Base-by-base conservation (phyloP, 2,113 vertebrate species). In the Scytalopus superciliaris region DNA sequence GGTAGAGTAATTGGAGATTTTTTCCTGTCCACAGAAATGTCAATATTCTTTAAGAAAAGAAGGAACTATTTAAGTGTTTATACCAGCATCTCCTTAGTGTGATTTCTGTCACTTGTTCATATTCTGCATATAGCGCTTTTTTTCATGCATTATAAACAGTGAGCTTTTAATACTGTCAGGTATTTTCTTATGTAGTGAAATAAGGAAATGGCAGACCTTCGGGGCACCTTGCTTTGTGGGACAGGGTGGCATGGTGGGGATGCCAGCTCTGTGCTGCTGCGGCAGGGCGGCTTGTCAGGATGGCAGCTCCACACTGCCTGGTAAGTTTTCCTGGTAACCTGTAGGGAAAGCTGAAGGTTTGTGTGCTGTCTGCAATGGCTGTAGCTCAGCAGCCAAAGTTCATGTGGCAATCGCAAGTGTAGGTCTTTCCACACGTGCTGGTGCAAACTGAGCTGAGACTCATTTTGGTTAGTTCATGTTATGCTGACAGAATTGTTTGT, bases 21-120 rank as follows among this genome's bases (percentile, higher is more conserved):
- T 44, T 56, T 66, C 19, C 63, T 50, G 6, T 27, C 63, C 56
- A 14, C 40, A 72, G 64, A 86, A 77, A 70, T 37, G 56, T 25
- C 52, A 49, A 3, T 89, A 77, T 88, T 59, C 50, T 87, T 73
- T 82, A 63, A 85, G 52, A 56, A 59, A 75, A 87, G 60, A 28
- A 87, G 44, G 35, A 81, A 19, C 72, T 50, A 12, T 9, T 83
- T 67, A 81, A 86, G 72, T 70, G 53, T 86, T 94, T 67, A 45
- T 64, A 44, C 45, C 52, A 50, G 28, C 39, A 18, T 63, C 52
- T 91, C 53, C 72, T 84, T 42, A 52, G 35, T 19, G 63, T 49
- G 75, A 82, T 80, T 87, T 52, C 25, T 76, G 31, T 27, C 55
- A 9, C 30, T 86, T 89, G 75, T 81, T 84, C 79, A 19, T 67